These are phyloP conservation scores for Corythornis vintsioides DNA, from an alignment of 2,113 vertebrate species.

Conservation along the genomic window DNA sequence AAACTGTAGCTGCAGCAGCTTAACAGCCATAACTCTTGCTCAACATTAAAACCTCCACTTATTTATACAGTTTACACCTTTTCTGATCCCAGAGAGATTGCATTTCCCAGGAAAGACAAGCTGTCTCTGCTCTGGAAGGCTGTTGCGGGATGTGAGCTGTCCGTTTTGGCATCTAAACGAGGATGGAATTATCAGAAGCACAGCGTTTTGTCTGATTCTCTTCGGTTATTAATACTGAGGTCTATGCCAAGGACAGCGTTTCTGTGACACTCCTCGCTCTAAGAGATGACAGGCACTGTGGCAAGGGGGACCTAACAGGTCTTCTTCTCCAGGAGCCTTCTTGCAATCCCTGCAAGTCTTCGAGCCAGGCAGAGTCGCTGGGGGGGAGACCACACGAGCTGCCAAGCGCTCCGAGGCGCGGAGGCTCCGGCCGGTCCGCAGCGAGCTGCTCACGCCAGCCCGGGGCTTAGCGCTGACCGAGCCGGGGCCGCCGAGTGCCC, in stretches of 20 bases:
- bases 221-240: neutral
- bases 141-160: neutral
- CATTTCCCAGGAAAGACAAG: neutral
- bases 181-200: neutral
- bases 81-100: neutral
- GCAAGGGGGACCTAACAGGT: too few relatives aligned
- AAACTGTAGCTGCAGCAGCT: neutral
- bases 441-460: neutral
- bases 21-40: neutral
- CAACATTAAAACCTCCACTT: neutral
- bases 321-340: too few relatives aligned
- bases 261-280: neutral
- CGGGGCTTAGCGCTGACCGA: neutral
- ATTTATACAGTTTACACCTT: neutral
- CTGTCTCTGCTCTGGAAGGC: neutral
- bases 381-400: too few relatives aligned
- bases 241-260: neutral
- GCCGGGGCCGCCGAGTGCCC: neutral
- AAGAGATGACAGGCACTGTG: neutral
- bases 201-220: neutral
- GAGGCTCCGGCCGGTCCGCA: neutral
- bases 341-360: too few relatives aligned
- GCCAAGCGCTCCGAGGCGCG: too few relatives aligned
- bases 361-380: too few relatives aligned
- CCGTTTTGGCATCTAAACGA: rapidly evolving